phyloP scores from a whole-genome alignment of 2,797 vertebrate genomes.

The Discoglossus pictus region DNA sequence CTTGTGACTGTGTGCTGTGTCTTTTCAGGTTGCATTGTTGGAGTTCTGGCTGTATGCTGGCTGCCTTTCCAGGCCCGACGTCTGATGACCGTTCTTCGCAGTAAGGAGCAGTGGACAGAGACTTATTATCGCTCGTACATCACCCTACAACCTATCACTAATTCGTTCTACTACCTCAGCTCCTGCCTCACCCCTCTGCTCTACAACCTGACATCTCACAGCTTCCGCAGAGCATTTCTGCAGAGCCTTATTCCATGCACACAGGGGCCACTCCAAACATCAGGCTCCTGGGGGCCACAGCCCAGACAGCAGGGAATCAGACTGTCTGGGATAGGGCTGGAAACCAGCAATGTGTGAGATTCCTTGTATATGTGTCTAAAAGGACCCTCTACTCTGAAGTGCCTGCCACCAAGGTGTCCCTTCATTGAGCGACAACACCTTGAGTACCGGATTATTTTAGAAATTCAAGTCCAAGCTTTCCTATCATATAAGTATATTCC shows the following conservation, averaged over 20 bases:
- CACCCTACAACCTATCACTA: conserved; percentile 47
- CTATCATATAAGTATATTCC: too few species aligned
- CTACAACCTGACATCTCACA: conserved; percentile 49
- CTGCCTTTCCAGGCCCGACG: conserved; percentile 52
- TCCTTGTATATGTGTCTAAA: too few species aligned
- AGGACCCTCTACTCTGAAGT: too few species aligned
- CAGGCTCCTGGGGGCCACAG: conserved; percentile 9
- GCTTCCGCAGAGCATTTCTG: conserved; percentile 46
- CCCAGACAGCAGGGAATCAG: conserved; percentile 6
- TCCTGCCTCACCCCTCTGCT: conserved; percentile 49
- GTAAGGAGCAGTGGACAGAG: conserved; percentile 51
- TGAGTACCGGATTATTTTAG: too few species aligned
- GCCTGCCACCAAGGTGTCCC: too few species aligned
- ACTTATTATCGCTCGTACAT: conserved; percentile 48
- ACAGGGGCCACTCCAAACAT: not conserved
- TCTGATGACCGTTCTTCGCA: conserved; percentile 45
- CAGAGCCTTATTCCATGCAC: conserved; percentile 31
- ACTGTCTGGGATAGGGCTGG: not conserved
- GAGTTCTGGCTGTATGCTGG: conserved; percentile 49
- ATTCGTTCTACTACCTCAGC: conserved; percentile 52
- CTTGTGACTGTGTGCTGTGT: not conserved
- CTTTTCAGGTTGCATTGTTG: conserved; percentile 45
- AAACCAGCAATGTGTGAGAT: conserved; percentile 7
- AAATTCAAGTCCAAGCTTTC: too few species aligned
- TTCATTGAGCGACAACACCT: too few species aligned